Percentiles rank a stretch among this genome's conserved stretches.
Conservation (phyloP, 2,797 vertebrate species). For the Hypotaenidia philippensis region DNA sequence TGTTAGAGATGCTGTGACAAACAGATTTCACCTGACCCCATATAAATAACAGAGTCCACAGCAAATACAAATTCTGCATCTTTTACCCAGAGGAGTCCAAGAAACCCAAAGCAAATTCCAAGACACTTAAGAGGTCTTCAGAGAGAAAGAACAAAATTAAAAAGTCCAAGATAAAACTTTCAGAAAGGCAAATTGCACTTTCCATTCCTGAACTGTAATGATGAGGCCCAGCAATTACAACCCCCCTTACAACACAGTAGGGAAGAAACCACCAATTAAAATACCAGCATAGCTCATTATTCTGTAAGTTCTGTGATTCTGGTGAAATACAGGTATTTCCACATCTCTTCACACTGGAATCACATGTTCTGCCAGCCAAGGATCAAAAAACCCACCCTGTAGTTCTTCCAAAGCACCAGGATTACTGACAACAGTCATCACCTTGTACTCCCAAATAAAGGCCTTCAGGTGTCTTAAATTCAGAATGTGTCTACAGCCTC, state of each 20-base stretch:
- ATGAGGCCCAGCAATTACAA: background rate
- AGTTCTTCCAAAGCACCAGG: background rate
- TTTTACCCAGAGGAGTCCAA: background rate
- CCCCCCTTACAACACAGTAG: background rate
- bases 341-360: background rate
- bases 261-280: background rate
- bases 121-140: background rate
- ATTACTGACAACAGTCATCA: background rate
- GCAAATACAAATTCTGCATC: background rate
- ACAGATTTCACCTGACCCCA: background rate
- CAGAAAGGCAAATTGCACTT: background rate
- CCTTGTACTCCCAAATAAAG: background rate
- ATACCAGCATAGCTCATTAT: background rate
- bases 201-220: background rate
- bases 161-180: background rate
- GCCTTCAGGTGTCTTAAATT: background rate
- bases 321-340: background rate
- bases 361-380: background rate
- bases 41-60: background rate
- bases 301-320: background rate
- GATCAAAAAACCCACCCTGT: background rate
- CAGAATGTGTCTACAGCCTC: background rate
- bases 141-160: background rate
- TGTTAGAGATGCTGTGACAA: background rate
- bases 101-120: background rate